Base-by-base conservation (phyloP, 2,113 vertebrate genomes). In the Actinemys pallida region DNA sequence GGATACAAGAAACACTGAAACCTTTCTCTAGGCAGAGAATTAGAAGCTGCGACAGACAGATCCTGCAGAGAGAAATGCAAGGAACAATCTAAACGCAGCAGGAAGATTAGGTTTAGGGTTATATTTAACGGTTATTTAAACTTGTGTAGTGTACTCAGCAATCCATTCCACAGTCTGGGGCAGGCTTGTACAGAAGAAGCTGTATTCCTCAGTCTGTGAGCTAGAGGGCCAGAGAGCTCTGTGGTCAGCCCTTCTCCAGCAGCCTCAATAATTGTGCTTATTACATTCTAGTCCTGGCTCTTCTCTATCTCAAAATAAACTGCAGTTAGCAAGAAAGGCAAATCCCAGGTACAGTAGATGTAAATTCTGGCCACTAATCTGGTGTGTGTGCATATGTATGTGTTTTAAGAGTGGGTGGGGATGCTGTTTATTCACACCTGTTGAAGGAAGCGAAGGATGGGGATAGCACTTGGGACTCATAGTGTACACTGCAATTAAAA, bases 171-270 rank as follows among this genome's bases (percentile, higher is more conserved):
- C 39, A 57, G 16, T 45, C 13, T 29, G 54, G 39, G 39, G 2
- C 78, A 65, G 90, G 59, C 83, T 42, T 75, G 88, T 85, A n/a
- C 7, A 31, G 72, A 52, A 90, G 81, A 72, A 88, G 75, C 4
- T 2, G 86, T 8, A 31, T 49, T 91, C 78, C n/a, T 27, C 49
- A 83, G 54, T 31, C 4, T 39, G 76, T 0, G 88, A 92, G 93
- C 76, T 24, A 45, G 93, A 93, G 57, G 93, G 92, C 83, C 53
- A 91, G 84, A 69, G 86, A 42, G 87, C 62, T 39, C 89, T 83
- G 83, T 11, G 89, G 72, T 3, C 72, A 83, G 81, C 50, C 54
- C 1, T 0, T 9, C 14, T 8, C 24, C 75, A 53, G 39, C 86
- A 87, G 88, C 83, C 90, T 49, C 0, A 0, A 5, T 2, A 49